Evolutionary conservation across 2,888 invertebrate species (phyloP).

Genomic region (Heliothis peltigera): DNA sequence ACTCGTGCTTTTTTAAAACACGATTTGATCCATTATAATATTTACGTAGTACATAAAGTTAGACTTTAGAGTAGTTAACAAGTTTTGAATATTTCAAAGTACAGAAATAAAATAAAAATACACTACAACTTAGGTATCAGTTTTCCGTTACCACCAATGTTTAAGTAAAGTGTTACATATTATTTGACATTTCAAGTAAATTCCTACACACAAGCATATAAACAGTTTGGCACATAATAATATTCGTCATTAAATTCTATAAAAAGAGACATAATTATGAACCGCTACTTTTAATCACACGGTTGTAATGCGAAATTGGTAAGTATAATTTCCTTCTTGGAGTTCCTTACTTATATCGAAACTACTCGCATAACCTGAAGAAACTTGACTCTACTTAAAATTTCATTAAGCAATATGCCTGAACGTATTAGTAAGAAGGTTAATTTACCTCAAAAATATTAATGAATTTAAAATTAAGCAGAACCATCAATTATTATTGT

Average conservation of each 20-base stretch:
- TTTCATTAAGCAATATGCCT: constrained; percentile 21
- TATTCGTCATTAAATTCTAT: constrained; percentile 50
- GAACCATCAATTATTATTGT: constrained; percentile 53
- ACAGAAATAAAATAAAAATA: too few relatives aligned
- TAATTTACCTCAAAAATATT: constrained; percentile 30
- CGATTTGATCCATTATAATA: too few relatives aligned
- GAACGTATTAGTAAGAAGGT: constrained; percentile 29
- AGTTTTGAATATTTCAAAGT: constrained; percentile 13
- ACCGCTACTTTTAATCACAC: constrained; percentile 64
- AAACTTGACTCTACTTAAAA: constrained; percentile 16
- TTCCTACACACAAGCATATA: constrained; percentile 9
- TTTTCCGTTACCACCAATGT: constrained; percentile 9
- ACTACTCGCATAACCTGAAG: background rate
- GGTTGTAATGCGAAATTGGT: constrained; percentile 56
- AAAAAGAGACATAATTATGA: constrained; percentile 59
- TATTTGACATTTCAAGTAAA: constrained; percentile 30
- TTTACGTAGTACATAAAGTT: too few relatives aligned
- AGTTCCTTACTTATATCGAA: constrained; percentile 48
- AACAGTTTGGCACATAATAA: constrained; percentile 16
- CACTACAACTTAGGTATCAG: too few relatives aligned
- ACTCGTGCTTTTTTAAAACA: too few relatives aligned
- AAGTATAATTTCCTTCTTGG: constrained; percentile 52
- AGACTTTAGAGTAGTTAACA: too few relatives aligned
- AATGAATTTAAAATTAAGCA: constrained; percentile 36
- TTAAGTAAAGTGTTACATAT: constrained; percentile 25